phyloP scores from a whole-genome alignment of 2,797 vertebrate species.

The Benthosema pterotum region DNA sequence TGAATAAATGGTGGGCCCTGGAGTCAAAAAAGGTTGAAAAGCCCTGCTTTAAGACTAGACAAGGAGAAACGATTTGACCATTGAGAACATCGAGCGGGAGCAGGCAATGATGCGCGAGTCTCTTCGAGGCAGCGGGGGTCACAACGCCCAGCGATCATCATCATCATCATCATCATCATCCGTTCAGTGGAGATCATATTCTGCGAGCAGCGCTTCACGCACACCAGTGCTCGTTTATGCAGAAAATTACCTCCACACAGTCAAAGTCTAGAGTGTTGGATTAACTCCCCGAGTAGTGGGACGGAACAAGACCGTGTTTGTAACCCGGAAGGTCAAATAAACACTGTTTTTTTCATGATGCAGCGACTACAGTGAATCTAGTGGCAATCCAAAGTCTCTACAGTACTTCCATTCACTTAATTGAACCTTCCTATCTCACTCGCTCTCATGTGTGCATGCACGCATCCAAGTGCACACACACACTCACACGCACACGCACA shows the following conservation, averaged over 20 bases:
- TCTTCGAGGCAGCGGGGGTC: slow-evolving; percentile 26
- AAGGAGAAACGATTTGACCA: slow-evolving; percentile 26
- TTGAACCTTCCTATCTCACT: slow-evolving; percentile 12
- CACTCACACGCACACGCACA: background rate
- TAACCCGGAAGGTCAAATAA: too few species aligned
- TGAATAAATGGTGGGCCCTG: too few species aligned
- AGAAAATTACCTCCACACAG: slow-evolving; percentile 76
- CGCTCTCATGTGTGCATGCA: background rate
- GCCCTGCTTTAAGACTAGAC: too few species aligned
- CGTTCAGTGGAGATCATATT: slow-evolving; percentile 27
- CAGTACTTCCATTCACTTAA: slow-evolving; percentile 27
- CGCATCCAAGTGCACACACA: background rate
- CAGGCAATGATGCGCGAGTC: slow-evolving; percentile 27
- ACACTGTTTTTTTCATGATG: too few species aligned
- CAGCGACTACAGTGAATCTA: slow-evolving; percentile 43
- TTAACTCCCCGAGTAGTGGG: background rate
- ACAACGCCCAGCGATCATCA: slow-evolving; percentile 36
- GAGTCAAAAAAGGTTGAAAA: too few species aligned
- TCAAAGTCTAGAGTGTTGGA: too few species aligned
- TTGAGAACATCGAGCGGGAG: background rate
- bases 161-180: too few species aligned
- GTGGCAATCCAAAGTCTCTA: slow-evolving; percentile 42
- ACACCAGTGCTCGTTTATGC: slow-evolving; percentile 73
- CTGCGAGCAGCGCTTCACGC: slow-evolving; percentile 51
- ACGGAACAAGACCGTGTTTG: too few species aligned